Base-by-base conservation (phyloP, 2,797 vertebrate genomes). In the Pseudochromis fuscus region DNA sequence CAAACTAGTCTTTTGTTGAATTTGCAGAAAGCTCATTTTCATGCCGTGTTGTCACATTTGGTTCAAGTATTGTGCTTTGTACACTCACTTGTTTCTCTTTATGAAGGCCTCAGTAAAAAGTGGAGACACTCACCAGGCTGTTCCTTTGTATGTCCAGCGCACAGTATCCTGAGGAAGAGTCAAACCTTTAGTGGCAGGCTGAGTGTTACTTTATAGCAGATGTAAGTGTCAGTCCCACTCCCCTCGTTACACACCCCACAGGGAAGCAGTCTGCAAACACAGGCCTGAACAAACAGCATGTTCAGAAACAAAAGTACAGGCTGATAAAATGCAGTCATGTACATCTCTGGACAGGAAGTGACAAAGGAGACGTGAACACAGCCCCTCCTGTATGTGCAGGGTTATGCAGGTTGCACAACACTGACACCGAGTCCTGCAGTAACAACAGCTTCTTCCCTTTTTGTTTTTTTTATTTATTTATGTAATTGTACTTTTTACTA, bases 111-210 rank as follows among this genome's bases (percentile, higher is more conserved):
- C n/a, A n/a, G 2, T 24, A n/a, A 35, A 3, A 2, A 49, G 52
- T 11, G 23, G 18, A 46, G 11, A 12, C 51, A 83, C 89, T 90
- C 82, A 95, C 94, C 94, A 95, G 28, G 67, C 52, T 1, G 87
- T 85, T 70, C 94, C 94, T 81, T 91, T 93, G 86, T 94, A 92
- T 0, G 94, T 93, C 94, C 94, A 95, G n/a, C 94, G 92, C 19
- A 94, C 90, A 0, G 93, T 92, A 60, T 95, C 92, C 94, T 95
- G 83, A 15, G 13, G 56, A 59, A 65, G 55, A 73, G 58, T 21
- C 30, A 79, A 30, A 23, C 15, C 40, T 11, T 12, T 27, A 25
- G 12, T 0, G 10, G 13, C 7, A n/a, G 24, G n/a, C n/a, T 1
- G 1, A 5, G 25, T 18, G 21, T 33, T 5, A 8, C 8, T 30